Evolutionary conservation across 2,888 invertebrate species (phyloP).

Genomic region (Frankliniella intonsa): DNA sequence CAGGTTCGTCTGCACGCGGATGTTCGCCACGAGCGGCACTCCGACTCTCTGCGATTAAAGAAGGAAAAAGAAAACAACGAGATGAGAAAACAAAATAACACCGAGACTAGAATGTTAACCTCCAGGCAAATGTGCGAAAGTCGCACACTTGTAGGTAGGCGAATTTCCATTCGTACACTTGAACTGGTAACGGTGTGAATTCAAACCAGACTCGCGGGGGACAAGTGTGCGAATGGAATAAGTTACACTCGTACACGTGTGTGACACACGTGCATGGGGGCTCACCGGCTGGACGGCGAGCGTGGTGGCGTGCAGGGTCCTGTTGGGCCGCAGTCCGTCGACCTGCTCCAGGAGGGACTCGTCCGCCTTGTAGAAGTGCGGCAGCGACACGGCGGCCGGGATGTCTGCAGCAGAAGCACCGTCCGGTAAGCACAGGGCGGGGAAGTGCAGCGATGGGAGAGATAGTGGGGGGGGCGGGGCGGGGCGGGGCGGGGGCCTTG

Average conservation of each 20-base stretch:
- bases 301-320: constrained; percentile 43
- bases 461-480: too few relatives aligned
- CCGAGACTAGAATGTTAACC: too few relatives aligned
- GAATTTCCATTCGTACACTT: background rate
- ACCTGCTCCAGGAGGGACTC: constrained; percentile 43
- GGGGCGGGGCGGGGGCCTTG: too few relatives aligned
- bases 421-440: background rate
- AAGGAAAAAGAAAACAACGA: background rate
- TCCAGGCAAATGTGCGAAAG: too few relatives aligned
- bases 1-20: constrained; percentile 69
- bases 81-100: background rate
- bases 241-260: too few relatives aligned
- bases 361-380: constrained; percentile 47
- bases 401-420: constrained; percentile 42
- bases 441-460: background rate
- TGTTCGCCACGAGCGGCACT: constrained; percentile 58
- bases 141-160: too few relatives aligned
- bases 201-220: too few relatives aligned
- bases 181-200: too few relatives aligned
- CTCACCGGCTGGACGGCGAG: constrained; percentile 46
- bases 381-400: constrained; percentile 47
- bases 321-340: constrained; percentile 45
- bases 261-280: too few relatives aligned
- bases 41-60: constrained; percentile 54
- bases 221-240: too few relatives aligned